Conservation (phyloP, 2,888 invertebrate species). For the Oeneis ivallda region DNA sequence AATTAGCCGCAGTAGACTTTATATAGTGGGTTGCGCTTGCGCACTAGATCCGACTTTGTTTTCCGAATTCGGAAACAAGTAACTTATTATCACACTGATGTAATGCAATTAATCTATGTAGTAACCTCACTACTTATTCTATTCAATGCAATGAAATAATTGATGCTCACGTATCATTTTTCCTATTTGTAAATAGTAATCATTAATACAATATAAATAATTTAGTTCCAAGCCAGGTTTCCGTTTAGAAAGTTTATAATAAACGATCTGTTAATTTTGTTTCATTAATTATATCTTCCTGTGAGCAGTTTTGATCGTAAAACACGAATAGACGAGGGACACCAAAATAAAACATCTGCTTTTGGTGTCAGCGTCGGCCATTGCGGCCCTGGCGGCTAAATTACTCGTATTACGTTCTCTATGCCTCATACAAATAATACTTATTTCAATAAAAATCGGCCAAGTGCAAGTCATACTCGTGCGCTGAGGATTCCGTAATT, state of each 20-base stretch:
- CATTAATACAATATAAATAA: conserved; percentile 34
- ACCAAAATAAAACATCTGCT: conserved; percentile 70
- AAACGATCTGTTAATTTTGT: conserved; percentile 68
- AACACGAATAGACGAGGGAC: conserved; percentile 59
- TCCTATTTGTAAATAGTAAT: conserved; percentile 46
- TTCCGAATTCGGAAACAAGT: too few relatives aligned
- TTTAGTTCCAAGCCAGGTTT: conserved; percentile 59
- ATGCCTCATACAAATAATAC: too few relatives aligned
- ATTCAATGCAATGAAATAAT: conserved; percentile 1
- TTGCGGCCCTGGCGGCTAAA: conserved; percentile 24
- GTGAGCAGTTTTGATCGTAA: conserved; percentile 59
- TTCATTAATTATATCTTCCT: conserved; percentile 75
- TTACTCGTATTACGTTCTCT: conserved; percentile 24
- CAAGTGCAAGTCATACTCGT: too few relatives aligned
- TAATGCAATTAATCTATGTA: too few relatives aligned
- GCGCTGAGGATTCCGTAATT: too few relatives aligned
- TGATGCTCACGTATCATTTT: neutral
- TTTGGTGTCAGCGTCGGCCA: conserved; percentile 51
- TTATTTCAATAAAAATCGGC: too few relatives aligned
- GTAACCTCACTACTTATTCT: neutral
- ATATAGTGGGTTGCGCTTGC: too few relatives aligned
- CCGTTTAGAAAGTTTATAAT: conserved; percentile 59
- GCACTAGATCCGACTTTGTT: too few relatives aligned
- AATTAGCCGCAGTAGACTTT: too few relatives aligned
- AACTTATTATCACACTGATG: too few relatives aligned